Conservation (phyloP, 1,140 invertebrate genomes). For the Drosophila ficusphila region DNA sequence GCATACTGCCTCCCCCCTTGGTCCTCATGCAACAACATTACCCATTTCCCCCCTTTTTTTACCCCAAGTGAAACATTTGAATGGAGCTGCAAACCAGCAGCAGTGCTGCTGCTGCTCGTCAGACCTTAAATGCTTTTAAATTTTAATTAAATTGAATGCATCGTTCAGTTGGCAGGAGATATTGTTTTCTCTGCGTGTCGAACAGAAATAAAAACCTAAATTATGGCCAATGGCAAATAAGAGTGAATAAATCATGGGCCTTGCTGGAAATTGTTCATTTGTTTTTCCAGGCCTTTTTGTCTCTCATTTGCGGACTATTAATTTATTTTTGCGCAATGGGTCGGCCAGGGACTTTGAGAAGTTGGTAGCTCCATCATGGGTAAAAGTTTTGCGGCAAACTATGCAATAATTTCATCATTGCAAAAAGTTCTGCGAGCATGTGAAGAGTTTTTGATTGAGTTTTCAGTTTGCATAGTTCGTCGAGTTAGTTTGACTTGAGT, state of each 20-base stretch:
- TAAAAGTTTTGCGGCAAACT: slow-evolving; percentile 44
- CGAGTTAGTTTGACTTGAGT: slow-evolving; percentile 33
- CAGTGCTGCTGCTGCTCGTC: slow-evolving; percentile 10
- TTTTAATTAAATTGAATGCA: slow-evolving; percentile 60
- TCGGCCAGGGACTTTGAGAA: background rate
- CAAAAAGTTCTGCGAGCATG: slow-evolving; percentile 57
- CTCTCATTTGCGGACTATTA: slow-evolving; percentile 20
- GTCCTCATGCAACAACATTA: too few relatives aligned
- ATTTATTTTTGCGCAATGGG: slow-evolving; percentile 20
- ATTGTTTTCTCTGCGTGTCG: slow-evolving; percentile 34
- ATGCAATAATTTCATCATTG: slow-evolving; percentile 70
- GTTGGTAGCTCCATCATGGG: background rate
- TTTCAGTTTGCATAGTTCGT: slow-evolving; percentile 44
- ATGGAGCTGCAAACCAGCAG: slow-evolving; percentile 1
- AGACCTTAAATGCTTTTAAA: slow-evolving; percentile 46
- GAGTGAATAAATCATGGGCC: slow-evolving; percentile 38
- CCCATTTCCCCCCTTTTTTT: background rate
- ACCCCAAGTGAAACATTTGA: slow-evolving; percentile 64
- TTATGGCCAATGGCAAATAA: slow-evolving; percentile 22
- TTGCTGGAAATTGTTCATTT: slow-evolving; percentile 15
- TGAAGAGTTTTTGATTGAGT: slow-evolving; percentile 77
- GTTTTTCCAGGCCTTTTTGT: slow-evolving; percentile 13
- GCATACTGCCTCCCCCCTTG: slow-evolving; percentile 26
- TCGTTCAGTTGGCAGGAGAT: slow-evolving; percentile 3
- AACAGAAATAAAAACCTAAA: slow-evolving; percentile 38